These are phyloP conservation scores for Danionella cerebrum DNA, from an alignment of 2,113 vertebrate genomes.

Conservation along the genomic window DNA sequence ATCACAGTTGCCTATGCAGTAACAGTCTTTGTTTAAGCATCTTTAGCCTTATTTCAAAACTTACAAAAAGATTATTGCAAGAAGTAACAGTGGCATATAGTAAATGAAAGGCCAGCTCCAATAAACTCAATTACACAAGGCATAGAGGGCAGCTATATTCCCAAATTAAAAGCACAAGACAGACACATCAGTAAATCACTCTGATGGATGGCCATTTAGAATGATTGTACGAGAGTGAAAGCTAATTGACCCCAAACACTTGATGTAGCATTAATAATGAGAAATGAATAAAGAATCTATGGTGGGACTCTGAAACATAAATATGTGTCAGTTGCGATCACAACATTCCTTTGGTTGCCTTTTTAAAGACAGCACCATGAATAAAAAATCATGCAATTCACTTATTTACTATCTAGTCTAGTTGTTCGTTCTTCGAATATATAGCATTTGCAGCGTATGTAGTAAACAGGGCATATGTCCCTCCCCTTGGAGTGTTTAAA, in stretches of 20 bases:
- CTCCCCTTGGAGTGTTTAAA: no score
- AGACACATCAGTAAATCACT: not conserved
- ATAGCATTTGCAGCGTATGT: no score
- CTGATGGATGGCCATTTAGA: not conserved
- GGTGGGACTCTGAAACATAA: not conserved
- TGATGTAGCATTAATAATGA: not conserved
- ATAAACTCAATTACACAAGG: constrained; percentile 13
- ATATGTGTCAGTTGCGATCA: not conserved
- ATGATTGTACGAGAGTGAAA: not conserved
- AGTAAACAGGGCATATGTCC: no score
- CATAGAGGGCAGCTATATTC: not conserved
- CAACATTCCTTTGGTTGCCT: not conserved
- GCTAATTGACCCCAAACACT: not conserved
- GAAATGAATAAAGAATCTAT: not conserved
- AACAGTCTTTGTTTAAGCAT: no score
- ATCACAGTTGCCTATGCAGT: no score
- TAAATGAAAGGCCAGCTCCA: not conserved
- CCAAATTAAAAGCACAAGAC: not conserved
- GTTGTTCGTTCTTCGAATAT: no score
- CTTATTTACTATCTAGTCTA: not conserved
- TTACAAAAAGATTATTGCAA: no score
- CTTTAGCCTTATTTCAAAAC: no score
- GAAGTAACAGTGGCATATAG: not conserved
- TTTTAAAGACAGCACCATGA: not conserved
- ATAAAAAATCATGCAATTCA: not conserved